Base-by-base conservation (phyloP, 2,797 vertebrate species). In the Betta splendens region DNA sequence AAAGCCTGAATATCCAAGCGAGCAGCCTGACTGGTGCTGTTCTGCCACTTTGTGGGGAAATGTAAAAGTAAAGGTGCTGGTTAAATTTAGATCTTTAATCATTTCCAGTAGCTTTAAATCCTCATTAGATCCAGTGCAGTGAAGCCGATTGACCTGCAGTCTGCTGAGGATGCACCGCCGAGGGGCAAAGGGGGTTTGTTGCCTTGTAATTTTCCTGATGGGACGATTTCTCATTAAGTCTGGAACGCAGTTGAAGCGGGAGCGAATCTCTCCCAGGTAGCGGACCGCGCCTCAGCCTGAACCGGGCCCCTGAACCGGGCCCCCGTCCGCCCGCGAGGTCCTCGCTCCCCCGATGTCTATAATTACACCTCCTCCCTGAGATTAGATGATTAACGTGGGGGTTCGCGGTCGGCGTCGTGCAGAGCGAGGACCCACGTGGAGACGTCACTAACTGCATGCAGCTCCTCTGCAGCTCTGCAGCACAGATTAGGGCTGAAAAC, bases 261-360 rank as follows among this genome's bases (percentile, higher is more conserved):
- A 47, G 37, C 16, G 63, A 20, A 63, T 66, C 53, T 55, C 32
- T 53, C 69, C 81, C 81, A 77, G 63, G 72, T 75, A 39, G 66
- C 38, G 26, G 39, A 47, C 61, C 38, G 28, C 5, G 31, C 48
- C 46, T 45, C 51, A 16, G 28, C 35, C 20, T 17, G 8, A 32
- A 1, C 33, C 23, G 7, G 25, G 52, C 15, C 22, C 15, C 13
- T 64, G 5, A 0, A 8, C 20, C 10, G 42, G 57, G 63, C 62
- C 33, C 32, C 5, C 0, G 10, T 65, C 48, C 56, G 28, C 29
- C 37, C 1, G 43, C 25, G 58, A 55, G 50, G 64, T 63, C 11
- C 28, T 50, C 7, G 26, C 7, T 20, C 25, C 17, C 20, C 31
- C 33, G 29, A 21, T 23, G 23, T 28, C 40, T 37, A 61, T 84